These are phyloP conservation scores for Tor tambroides DNA, from an alignment of 2,113 vertebrate genomes.

Conservation along the genomic window DNA sequence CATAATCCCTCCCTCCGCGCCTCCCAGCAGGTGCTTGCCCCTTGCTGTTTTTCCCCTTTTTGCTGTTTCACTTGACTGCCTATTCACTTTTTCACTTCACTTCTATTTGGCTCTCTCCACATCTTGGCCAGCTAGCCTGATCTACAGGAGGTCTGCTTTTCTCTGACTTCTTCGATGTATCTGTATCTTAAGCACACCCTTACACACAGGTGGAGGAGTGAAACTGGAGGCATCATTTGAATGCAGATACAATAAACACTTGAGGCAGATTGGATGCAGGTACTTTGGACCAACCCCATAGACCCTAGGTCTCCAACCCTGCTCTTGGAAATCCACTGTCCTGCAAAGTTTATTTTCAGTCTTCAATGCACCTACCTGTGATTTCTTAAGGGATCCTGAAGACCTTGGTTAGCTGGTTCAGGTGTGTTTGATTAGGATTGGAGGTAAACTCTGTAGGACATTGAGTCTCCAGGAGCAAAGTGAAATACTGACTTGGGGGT, in stretches of 20 bases:
- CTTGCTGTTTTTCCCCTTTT: not conserved
- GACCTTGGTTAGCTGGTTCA: not conserved
- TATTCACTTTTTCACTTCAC: not conserved
- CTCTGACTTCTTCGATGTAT: not conserved
- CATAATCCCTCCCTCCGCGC: conserved; percentile 63
- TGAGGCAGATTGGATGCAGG: not conserved
- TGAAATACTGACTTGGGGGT: too few species aligned
- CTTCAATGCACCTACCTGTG: too few species aligned
- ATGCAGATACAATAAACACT: not conserved
- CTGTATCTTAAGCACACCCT: not conserved
- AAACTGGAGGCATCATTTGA: not conserved
- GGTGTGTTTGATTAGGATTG: not conserved
- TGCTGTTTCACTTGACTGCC: not conserved
- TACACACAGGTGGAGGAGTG: not conserved
- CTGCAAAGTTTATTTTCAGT: too few species aligned
- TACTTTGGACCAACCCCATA: not conserved
- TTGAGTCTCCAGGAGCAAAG: not conserved
- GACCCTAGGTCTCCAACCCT: not conserved
- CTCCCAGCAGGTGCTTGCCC: conserved; percentile 51
- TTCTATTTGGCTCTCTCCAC: not conserved
- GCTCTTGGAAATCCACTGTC: not conserved
- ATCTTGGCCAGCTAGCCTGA: conserved; percentile 28
- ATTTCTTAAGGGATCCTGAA: too few species aligned
- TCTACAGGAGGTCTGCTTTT: not conserved
- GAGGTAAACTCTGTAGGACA: not conserved